Conservation (phyloP, 2,797 vertebrate species). For the Poecilia velifera region DNA sequence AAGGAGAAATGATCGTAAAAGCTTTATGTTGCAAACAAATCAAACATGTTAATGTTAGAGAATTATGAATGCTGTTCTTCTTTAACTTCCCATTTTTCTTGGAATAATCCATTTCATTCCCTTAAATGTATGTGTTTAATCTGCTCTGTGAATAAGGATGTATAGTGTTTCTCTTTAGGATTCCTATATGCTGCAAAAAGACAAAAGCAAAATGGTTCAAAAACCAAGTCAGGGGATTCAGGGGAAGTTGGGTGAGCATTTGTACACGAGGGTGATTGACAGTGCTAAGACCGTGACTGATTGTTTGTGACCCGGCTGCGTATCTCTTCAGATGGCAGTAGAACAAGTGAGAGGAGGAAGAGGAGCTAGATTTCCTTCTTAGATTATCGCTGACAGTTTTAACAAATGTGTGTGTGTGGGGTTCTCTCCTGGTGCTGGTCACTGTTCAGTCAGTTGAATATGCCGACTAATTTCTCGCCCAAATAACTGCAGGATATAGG, state of each 20-base stretch:
- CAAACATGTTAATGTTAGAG: neutral
- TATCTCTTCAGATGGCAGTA: too few relatives aligned
- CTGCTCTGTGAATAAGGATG: neutral
- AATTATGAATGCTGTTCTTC: neutral
- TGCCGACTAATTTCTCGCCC: neutral
- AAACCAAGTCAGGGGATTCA: neutral
- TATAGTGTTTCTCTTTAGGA: neutral
- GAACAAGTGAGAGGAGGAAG: too few relatives aligned
- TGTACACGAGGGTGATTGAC: too few relatives aligned
- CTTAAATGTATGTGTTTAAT: neutral
- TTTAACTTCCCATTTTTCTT: neutral
- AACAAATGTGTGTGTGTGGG: neutral
- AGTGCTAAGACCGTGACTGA: too few relatives aligned
- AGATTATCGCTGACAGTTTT: too few relatives aligned
- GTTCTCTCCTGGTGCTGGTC: neutral
- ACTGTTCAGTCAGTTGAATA: neutral
- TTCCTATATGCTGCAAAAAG: neutral
- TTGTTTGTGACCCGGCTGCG: too few relatives aligned
- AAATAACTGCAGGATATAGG: neutral
- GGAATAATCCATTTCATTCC: neutral
- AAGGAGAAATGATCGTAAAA: neutral
- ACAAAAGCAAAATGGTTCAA: neutral
- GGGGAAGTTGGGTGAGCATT: too few relatives aligned
- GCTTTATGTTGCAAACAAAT: neutral
- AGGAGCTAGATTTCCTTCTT: too few relatives aligned